phyloP scores from a whole-genome alignment of 1,140 invertebrate genomes.

The Dinothrombium tinctorium region DNA sequence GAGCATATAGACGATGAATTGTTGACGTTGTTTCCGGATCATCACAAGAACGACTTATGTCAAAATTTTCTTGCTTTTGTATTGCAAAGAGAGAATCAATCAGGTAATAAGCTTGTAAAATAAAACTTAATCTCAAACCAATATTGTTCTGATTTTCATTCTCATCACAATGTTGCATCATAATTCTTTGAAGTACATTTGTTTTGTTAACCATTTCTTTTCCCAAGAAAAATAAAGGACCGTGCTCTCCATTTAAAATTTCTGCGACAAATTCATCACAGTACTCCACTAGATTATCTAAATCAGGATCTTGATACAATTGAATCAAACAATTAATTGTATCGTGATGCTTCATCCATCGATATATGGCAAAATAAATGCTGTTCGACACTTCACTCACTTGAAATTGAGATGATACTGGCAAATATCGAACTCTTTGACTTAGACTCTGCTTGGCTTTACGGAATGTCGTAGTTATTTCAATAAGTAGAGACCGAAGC shows the following conservation, averaged over 20 bases:
- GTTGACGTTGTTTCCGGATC: neutral
- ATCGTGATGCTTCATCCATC: constrained; percentile 1
- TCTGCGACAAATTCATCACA: neutral
- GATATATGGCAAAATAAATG: constrained; percentile 3
- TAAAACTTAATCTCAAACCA: neutral
- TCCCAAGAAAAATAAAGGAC: neutral
- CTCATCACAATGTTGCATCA: neutral
- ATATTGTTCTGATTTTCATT: neutral
- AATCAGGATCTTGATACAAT: no score
- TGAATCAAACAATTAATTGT: neutral
- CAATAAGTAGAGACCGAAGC: no score
- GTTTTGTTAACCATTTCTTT: neutral
- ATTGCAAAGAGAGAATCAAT: neutral
- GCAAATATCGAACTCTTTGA: constrained; percentile 29
- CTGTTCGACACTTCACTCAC: neutral
- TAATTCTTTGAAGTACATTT: neutral
- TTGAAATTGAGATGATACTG: constrained; percentile 57
- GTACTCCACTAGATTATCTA: no score
- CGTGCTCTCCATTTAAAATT: neutral
- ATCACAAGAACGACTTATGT: neutral
- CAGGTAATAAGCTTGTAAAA: neutral
- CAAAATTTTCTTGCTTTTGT: neutral
- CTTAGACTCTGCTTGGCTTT: constrained; percentile 4
- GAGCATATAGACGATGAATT: neutral
- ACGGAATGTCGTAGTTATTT: constrained; percentile 7